Base-by-base conservation (phyloP, 2,888 invertebrate genomes). In the Maniola hyperantus region DNA sequence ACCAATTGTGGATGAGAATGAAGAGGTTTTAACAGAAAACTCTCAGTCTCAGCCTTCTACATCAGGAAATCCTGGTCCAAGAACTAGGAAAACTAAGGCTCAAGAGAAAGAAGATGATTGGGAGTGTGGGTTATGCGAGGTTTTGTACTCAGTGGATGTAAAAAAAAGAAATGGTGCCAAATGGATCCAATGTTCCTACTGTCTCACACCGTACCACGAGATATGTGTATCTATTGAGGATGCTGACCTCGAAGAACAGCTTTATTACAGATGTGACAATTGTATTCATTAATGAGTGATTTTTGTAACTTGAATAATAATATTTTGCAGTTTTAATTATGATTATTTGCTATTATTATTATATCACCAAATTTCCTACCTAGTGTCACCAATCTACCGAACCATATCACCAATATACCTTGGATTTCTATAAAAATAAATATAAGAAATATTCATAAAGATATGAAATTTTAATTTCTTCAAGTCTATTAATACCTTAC, bases 111-210 rank as follows among this genome's bases (percentile, higher is more conserved):
- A 44, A 44, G 44, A 44, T 44, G 44, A 44, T 44, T 44, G 44
- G 44, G 42, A 42, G 42, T 42, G 42, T 42, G 42, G 42, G 42
- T 42, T 42, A 42, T 42, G 42, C 42, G 42, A 42, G 42, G 42
- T 42, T 42, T 42, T 42, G 42, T 42, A 42, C 42, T 42, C 42
- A 42, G 42, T 42, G 42, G 60, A 60, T 33, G 60, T 26, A 10
- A 60, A 60, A 60, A 60, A 60, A 60, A 50, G n/a, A n/a, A 54
- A 54, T 54, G 60, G 50, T 33, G 60, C 60, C 6, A 34, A 60
- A 33, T 60, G 60, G 60, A 60, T 60, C 60, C 50, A 60, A 33
- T 60, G 60, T 46, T 60, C 48, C 44, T 60, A 60, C 13, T 60
- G 60, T 60, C 26, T 60, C 26, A 60, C 48, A n/a, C 60, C 60